phyloP scores from a whole-genome alignment of 1,140 invertebrate genomes.

The Drosophila bocki region DNA sequence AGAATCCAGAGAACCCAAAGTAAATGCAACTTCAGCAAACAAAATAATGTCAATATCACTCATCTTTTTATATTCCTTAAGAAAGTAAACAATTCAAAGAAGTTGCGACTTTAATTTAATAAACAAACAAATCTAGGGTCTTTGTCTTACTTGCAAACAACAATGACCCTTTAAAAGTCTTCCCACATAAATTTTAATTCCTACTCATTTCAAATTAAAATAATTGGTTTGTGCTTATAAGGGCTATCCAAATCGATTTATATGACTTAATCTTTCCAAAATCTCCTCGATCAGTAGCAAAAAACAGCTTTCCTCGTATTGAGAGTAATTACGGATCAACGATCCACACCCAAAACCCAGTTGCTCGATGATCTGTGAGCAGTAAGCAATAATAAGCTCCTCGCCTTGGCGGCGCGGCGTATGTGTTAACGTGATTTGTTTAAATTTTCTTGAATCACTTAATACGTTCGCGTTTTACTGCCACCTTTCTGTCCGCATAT shows the following conservation, averaged over 20 bases:
- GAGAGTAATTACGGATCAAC: slow-evolving; percentile 25
- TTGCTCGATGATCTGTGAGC: slow-evolving; percentile 24
- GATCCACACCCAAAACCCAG: slow-evolving; percentile 39
- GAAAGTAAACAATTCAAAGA: neutral
- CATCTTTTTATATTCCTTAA: neutral
- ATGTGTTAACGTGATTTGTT: slow-evolving; percentile 56
- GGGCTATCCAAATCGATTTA: neutral
- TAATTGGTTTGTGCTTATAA: neutral
- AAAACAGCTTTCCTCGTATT: neutral
- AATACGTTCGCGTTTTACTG: slow-evolving; percentile 39
- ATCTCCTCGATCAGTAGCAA: no score
- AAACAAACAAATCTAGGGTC: neutral
- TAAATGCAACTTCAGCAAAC: neutral
- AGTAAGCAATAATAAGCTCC: slow-evolving; percentile 13
- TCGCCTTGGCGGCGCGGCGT: slow-evolving; percentile 27
- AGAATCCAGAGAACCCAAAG: neutral
- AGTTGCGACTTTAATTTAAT: neutral
- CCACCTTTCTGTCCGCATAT: slow-evolving; percentile 25
- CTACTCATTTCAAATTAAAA: neutral
- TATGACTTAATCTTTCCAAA: neutral
- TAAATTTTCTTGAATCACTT: slow-evolving; percentile 47
- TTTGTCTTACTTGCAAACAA: neutral
- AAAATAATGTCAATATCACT: neutral
- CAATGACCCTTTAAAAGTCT: neutral
- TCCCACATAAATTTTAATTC: neutral